A percentile compares a stretch with the other conserved stretches of the same genome.
Evolutionary conservation across 2,797 vertebrate genomes (phyloP).

Genomic region (Hyperoplus lanceolatus): DNA sequence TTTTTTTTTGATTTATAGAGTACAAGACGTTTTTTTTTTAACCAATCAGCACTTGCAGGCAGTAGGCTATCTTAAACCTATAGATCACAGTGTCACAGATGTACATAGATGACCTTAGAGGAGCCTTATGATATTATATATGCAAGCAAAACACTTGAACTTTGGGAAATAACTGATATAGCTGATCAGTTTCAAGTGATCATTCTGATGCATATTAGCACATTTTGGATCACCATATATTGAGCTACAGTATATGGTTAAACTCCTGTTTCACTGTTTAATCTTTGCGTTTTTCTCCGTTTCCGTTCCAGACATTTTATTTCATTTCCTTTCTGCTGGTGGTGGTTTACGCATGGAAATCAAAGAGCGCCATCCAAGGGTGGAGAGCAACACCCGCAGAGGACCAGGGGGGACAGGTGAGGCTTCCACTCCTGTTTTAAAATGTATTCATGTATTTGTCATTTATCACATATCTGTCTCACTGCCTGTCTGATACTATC

Average conservation of each 20-base stretch:
- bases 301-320: constrained; percentile 85
- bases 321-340: constrained; percentile 86
- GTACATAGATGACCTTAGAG: too few relatives aligned
- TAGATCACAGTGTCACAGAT: too few relatives aligned
- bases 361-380: constrained; percentile 74
- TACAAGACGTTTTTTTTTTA: neutral
- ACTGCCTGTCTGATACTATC: constrained; percentile 10
- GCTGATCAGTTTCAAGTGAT: neutral
- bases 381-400: constrained; percentile 76
- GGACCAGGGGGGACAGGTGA: constrained; percentile 76
- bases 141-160: too few relatives aligned
- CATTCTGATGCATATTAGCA: neutral
- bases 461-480: neutral
- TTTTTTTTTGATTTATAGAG: neutral
- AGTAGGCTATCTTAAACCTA: too few relatives aligned
- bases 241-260: neutral
- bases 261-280: neutral
- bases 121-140: too few relatives aligned
- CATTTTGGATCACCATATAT: neutral
- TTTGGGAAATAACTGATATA: neutral
- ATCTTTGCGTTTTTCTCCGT: constrained; percentile 17
- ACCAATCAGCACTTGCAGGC: too few relatives aligned
- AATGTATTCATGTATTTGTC: neutral
- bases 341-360: constrained; percentile 86
- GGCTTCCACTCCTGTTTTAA: neutral